These are phyloP conservation scores for Criorhina ranunculi DNA, from an alignment of 2,888 invertebrate species.

Conservation along the genomic window DNA sequence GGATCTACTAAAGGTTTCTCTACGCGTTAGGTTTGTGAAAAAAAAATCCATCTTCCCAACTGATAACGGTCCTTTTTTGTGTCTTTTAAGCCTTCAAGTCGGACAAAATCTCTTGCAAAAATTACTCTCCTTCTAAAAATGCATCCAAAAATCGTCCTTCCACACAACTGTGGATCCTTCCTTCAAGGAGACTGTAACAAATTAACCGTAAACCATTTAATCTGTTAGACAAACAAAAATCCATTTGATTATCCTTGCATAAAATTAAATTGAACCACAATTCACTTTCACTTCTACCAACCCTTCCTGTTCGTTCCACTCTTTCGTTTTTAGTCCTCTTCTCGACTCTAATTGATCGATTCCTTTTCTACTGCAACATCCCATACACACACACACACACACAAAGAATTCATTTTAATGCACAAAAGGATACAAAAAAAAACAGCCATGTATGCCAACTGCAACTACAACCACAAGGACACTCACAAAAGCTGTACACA, in stretches of 20 bases:
- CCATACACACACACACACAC: constrained; percentile 34
- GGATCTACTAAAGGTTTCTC: too few species aligned
- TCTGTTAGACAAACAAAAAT: constrained; percentile 37
- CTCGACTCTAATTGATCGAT: constrained; percentile 60
- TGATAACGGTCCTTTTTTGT: too few species aligned
- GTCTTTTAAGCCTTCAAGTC: too few species aligned
- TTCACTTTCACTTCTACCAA: constrained; percentile 51
- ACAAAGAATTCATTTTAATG: constrained; percentile 36
- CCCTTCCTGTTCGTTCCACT: neutral
- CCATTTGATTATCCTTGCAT: constrained; percentile 41
- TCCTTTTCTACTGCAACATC: constrained; percentile 21
- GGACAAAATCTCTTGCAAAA: too few species aligned
- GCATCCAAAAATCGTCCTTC: too few species aligned
- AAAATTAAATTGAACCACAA: constrained; percentile 61
- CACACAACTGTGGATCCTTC: too few species aligned
- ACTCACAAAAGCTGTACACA: constrained; percentile 59
- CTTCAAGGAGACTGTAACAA: constrained; percentile 32
- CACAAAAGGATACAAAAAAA: constrained; percentile 7
- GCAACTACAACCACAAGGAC: constrained; percentile 68
- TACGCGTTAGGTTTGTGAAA: too few species aligned
- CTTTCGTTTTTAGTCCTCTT: neutral
- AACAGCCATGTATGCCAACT: constrained; percentile 61
- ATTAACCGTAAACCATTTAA: constrained; percentile 43
- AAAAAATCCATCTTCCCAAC: too few species aligned
- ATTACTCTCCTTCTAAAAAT: too few species aligned